These are phyloP conservation scores for Eptesicus fuscus DNA, from an alignment of 2,113 vertebrate species.

Conservation along the genomic window DNA sequence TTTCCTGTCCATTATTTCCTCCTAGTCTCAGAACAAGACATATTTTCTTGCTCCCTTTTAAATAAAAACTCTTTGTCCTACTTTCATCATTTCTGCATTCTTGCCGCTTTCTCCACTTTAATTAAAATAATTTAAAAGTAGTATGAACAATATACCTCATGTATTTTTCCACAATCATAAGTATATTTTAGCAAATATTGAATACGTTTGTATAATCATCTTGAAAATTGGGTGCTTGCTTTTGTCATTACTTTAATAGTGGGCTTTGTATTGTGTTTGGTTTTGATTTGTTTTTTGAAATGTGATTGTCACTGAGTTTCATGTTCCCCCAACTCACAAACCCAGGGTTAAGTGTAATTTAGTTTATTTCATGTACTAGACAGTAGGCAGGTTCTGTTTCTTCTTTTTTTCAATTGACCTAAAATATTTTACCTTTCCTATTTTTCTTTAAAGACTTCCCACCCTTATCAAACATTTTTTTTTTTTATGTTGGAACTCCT, in stretches of 20 bases:
- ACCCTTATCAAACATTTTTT: neutral
- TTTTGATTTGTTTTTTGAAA: neutral
- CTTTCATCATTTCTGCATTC: neutral
- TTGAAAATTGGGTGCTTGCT: neutral
- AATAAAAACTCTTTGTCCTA: neutral
- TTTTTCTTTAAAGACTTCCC: neutral
- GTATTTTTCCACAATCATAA: neutral
- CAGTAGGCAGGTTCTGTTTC: neutral
- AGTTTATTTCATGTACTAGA: neutral
- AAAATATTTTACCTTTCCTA: neutral
- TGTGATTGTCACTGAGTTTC: neutral
- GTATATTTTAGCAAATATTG: neutral
- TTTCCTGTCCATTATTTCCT: conserved; percentile 1
- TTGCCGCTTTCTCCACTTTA: neutral
- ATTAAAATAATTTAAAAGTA: neutral
- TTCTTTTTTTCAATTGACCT: neutral
- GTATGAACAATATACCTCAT: neutral
- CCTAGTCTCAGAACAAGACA: neutral
- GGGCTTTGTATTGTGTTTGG: neutral
- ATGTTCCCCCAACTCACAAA: neutral
- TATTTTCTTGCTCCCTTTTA: neutral
- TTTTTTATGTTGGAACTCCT: neutral
- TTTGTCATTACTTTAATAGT: neutral
- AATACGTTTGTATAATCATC: neutral
- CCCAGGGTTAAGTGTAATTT: neutral